Evolutionary conservation across 2,888 invertebrate species (phyloP).

Genomic region (Arctia plantaginis): DNA sequence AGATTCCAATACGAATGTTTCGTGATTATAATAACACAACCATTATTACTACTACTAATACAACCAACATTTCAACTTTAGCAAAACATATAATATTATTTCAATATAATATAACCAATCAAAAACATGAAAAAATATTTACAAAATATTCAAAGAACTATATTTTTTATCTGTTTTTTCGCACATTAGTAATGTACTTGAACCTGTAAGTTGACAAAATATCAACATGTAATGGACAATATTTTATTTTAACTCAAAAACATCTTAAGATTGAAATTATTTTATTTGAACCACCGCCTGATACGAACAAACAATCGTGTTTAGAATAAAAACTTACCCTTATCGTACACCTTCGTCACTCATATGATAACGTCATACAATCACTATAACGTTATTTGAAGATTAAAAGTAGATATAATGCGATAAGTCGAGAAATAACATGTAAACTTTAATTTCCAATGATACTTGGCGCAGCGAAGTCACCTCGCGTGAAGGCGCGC

Average conservation of each 20-base stretch:
- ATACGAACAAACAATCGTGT: slow-evolving; percentile 63
- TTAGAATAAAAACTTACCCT: slow-evolving; percentile 74
- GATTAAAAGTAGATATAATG: slow-evolving; percentile 61
- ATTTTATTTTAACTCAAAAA: slow-evolving; percentile 39
- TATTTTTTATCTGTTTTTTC: neutral
- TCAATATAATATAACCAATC: slow-evolving; percentile 10
- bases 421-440: slow-evolving; percentile 73
- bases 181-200: slow-evolving; percentile 1
- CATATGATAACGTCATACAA: slow-evolving; percentile 81
- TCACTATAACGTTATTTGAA: slow-evolving; percentile 74
- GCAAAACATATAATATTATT: slow-evolving; percentile 1
- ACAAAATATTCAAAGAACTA: neutral
- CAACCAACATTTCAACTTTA: neutral
- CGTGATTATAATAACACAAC: slow-evolving; percentile 30
- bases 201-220: slow-evolving; percentile 25
- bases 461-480: slow-evolving; percentile 67
- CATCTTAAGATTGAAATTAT: slow-evolving; percentile 42
- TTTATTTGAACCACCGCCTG: slow-evolving; percentile 60
- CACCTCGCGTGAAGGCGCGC: slow-evolving; percentile 73
- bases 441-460: slow-evolving; percentile 76
- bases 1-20: slow-evolving; percentile 55
- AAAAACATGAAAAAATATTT: slow-evolving; percentile 25
- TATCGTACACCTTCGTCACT: slow-evolving; percentile 77
- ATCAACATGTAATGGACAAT: slow-evolving; percentile 22
- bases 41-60: slow-evolving; percentile 16